A percentile compares a stretch with the other conserved stretches of the same genome.
Conservation (phyloP, 2,797 vertebrate genomes). For the Pelobates cultripes region DNA sequence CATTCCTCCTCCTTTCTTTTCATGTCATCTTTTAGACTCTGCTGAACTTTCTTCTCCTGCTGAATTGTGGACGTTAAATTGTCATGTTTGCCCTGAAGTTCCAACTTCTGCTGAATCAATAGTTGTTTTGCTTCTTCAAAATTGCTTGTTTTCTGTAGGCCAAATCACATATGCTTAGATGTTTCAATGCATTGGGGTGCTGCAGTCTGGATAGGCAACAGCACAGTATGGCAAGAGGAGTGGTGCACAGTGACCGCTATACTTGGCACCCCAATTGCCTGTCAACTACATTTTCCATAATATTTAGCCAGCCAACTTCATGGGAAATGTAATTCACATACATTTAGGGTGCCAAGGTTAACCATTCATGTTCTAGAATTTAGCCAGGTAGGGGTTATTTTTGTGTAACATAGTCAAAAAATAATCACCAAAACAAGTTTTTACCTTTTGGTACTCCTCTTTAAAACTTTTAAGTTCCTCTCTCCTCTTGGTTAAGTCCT, state of each 20-base stretch:
- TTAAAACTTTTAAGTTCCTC: conserved; percentile 80
- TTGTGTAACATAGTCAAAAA: no score
- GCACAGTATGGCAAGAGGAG: no score
- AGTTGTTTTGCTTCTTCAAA: conserved; percentile 90
- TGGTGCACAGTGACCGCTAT: no score
- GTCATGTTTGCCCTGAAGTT: conserved; percentile 86
- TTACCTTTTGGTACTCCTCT: conserved; percentile 88
- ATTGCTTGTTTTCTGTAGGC: conserved; percentile 81
- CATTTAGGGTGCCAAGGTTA: no score
- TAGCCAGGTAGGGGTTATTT: no score
- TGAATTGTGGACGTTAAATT: conserved; percentile 72
- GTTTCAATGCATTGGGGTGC: no score
- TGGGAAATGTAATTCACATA: no score
- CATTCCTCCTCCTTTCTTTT: conserved; percentile 82
- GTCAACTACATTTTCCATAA: no score
- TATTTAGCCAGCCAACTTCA: no score
- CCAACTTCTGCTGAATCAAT: conserved; percentile 95
- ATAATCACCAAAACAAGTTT: not conserved
- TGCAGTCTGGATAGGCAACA: no score
- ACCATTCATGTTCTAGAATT: no score
- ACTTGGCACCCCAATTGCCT: no score
- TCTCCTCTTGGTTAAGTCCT: conserved; percentile 74
- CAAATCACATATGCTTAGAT: not conserved
- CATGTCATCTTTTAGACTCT: conserved; percentile 77
- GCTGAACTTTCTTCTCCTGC: conserved; percentile 82